These are phyloP conservation scores for Glaucomys volans DNA, from an alignment of 2,113 vertebrate genomes.

Conservation along the genomic window DNA sequence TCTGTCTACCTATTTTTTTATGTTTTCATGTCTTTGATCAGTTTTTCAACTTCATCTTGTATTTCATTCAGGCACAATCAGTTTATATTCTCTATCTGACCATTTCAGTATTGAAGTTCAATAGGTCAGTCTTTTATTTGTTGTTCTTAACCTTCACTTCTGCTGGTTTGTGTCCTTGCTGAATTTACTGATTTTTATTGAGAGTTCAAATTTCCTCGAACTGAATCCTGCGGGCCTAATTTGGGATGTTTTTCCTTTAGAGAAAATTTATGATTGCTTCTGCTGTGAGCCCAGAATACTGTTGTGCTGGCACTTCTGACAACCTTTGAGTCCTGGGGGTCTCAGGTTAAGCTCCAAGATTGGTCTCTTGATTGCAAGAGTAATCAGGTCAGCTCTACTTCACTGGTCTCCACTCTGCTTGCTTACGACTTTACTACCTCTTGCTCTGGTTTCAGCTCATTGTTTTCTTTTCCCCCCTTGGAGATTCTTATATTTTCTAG, in stretches of 20 bases:
- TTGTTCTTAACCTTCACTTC: background rate
- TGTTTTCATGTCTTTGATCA: background rate
- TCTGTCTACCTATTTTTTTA: background rate
- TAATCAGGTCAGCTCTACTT: background rate
- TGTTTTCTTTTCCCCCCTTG: background rate
- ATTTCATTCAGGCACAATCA: constrained; percentile 23
- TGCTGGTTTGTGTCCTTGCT: background rate
- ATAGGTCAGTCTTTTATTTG: background rate
- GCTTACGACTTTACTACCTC: background rate
- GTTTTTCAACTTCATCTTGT: constrained; percentile 19
- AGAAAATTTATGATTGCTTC: background rate
- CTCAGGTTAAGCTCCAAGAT: background rate
- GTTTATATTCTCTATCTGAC: background rate
- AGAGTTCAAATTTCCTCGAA: background rate
- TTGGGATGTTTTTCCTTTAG: background rate
- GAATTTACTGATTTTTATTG: background rate
- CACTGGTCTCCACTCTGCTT: background rate
- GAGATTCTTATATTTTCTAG: background rate
- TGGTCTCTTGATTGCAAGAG: background rate
- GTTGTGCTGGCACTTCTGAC: background rate
- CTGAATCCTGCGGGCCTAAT: background rate
- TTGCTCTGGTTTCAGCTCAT: background rate
- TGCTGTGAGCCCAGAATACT: background rate
- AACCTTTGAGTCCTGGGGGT: background rate
- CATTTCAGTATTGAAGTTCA: background rate